phyloP scores from a whole-genome alignment of 2,797 vertebrate species.

The Poecilia wingei region DNA sequence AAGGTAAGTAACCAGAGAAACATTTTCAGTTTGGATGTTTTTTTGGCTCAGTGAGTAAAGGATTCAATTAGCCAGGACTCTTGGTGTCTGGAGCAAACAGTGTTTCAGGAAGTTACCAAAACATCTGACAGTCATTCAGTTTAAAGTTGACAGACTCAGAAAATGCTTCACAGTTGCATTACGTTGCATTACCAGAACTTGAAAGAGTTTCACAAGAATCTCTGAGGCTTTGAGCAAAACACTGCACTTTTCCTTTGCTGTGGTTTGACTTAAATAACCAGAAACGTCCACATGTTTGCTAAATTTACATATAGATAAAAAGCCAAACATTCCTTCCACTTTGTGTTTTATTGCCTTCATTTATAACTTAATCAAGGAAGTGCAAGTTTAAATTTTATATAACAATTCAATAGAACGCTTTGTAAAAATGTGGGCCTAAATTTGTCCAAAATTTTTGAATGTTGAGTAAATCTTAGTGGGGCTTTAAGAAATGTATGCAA shows the following conservation, averaged over 20 bases:
- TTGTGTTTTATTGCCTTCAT: not conserved
- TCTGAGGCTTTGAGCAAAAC: not conserved
- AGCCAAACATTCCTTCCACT: not conserved
- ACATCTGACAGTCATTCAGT: not conserved
- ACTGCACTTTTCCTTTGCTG: not conserved
- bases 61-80: not conserved
- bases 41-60: not conserved
- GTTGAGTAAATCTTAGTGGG: no score
- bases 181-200: not conserved
- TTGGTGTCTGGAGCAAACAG: not conserved
- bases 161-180: not conserved
- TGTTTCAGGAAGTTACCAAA: not conserved
- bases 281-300: not conserved
- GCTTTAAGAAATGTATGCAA: no score
- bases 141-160: not conserved
- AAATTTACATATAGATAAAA: no score
- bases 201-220: no score
- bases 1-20: not conserved
- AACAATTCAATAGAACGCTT: no score
- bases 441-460: no score
- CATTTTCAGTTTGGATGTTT: not conserved
- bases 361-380: not conserved
- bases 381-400: no score
- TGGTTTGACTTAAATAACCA: not conserved
- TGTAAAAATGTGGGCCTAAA: no score